Percentiles rank a stretch among this genome's conserved stretches.
These are phyloP conservation scores for Pangasius larnaudii DNA, from an alignment of 2,797 vertebrate species.

Conservation along the genomic window DNA sequence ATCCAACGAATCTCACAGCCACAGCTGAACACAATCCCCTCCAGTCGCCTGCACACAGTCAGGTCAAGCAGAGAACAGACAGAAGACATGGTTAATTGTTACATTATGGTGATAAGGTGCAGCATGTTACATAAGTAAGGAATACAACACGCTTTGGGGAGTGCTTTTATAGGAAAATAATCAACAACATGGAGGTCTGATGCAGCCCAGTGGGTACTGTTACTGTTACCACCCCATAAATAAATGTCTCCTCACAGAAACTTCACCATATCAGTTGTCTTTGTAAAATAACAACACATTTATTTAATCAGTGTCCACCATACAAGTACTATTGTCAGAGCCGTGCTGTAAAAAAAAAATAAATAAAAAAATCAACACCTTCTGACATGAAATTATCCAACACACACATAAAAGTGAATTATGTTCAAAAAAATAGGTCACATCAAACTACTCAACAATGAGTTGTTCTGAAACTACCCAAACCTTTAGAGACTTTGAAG, in stretches of 20 bases:
- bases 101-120: not conserved
- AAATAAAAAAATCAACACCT: not conserved
- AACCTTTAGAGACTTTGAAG: not conserved
- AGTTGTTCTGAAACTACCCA: slow-evolving; percentile 9
- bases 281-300: slow-evolving; percentile 6
- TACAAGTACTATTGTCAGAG: not conserved
- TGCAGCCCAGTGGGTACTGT: not conserved
- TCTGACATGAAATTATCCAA: not conserved
- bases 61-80: slow-evolving; percentile 24
- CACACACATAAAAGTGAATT: not conserved
- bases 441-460: not conserved
- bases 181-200: not conserved
- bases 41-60: slow-evolving; percentile 81
- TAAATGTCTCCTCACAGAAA: not conserved
- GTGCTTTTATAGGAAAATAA: not conserved
- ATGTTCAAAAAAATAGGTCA: not conserved
- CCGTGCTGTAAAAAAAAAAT: not conserved
- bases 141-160: not conserved
- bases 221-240: not conserved
- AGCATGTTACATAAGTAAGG: not conserved
- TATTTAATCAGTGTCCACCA: too few relatives aligned
- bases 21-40: slow-evolving; percentile 92
- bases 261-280: not conserved
- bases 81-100: slow-evolving; percentile 1
- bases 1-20: slow-evolving; percentile 98